Base-by-base conservation (phyloP, 2,113 vertebrate genomes). In the Syngnathus typhle region DNA sequence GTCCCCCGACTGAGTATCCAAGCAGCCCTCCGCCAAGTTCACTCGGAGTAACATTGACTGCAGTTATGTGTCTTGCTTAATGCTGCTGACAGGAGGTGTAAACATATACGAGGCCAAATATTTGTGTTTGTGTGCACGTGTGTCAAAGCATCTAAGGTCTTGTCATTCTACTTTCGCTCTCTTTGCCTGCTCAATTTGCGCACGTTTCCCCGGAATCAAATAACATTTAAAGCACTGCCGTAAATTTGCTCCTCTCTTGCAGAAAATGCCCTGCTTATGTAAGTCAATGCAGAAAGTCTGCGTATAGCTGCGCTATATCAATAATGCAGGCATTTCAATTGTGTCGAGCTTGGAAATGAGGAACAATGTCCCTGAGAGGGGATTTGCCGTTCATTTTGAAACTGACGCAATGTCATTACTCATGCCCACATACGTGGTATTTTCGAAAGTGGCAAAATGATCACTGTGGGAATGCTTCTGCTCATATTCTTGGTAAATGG, bases 401-500 rank as follows among this genome's bases (percentile, higher is more conserved):
- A 76, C 69, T 68, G 68, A 77, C 72, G 84, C 73, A 89, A 85
- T 81, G 73, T 59, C 75, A 80, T 88, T 82, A 82, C 72, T 87
- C 83, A 83, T 75, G 60, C 64, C 60, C 63, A 54, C 44, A 61
- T 79, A 84, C 80, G 77, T 84, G 73, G 73, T 72, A 66, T 78
- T 83, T 76, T 75, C 74, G 51, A 65, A 76, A 77, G 72, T 76
- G 75, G 69, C 49, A 72, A 74, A 79, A 75, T 67, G 76, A 76
- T 72, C 82, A 81, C 85, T 91, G 89, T 91, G 89, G 89, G 89
- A 90, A 91, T 83, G 77, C 86, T 87, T 87, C 86, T 86, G 83
- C 85, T 88, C 86, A 87, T 86, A 84, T 88, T 88, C 83, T 84
- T 84, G 80, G 85, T 83, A 87, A 90, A 85, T 79, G 73, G 84